These are phyloP conservation scores for Sarcophaga subvicina DNA, from an alignment of 2,888 invertebrate genomes.

Conservation along the genomic window DNA sequence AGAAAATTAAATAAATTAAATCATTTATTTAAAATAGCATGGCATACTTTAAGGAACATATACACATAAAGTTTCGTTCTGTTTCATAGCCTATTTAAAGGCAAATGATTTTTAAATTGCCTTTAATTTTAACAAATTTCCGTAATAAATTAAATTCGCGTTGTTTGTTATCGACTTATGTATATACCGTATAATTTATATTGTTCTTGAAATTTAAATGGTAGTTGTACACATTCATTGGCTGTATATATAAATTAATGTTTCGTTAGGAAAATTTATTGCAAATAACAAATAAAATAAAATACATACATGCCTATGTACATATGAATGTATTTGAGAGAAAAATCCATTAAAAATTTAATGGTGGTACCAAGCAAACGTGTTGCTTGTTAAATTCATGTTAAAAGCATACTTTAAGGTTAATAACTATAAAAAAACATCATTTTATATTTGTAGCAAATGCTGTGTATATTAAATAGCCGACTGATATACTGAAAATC, in stretches of 20 bases:
- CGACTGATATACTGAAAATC: too few species aligned
- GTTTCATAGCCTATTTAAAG: neutral
- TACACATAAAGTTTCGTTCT: neutral
- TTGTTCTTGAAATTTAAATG: neutral
- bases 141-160: neutral
- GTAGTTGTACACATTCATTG: neutral
- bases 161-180: neutral
- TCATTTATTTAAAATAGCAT: neutral
- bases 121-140: neutral
- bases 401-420: constrained; percentile 25
- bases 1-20: too few species aligned
- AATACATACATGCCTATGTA: too few species aligned
- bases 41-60: neutral
- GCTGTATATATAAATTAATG: neutral
- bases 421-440: too few species aligned
- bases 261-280: constrained; percentile 17
- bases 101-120: neutral
- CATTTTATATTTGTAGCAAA: too few species aligned
- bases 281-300: neutral
- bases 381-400: neutral
- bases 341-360: neutral
- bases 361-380: neutral
- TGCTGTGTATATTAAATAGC: too few species aligned
- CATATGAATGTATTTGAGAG: neutral
- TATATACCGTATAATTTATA: neutral